phyloP scores from a whole-genome alignment of 2,797 vertebrate genomes.

The Diplodus sargus region DNA sequence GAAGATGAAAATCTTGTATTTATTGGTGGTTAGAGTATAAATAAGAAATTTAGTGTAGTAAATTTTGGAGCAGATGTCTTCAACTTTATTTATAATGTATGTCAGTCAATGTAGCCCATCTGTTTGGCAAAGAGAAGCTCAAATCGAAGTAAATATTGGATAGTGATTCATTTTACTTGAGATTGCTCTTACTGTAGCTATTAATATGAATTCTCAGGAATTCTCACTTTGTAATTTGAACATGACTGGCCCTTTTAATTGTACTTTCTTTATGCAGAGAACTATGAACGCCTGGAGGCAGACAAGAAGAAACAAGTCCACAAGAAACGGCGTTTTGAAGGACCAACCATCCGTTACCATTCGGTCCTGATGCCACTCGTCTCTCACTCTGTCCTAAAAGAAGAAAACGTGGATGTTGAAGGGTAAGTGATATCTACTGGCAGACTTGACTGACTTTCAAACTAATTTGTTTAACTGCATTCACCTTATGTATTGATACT shows the following conservation, averaged over 20 bases:
- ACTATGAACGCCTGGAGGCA: constrained; percentile 95
- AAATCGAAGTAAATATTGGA: background rate
- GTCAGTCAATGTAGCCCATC: background rate
- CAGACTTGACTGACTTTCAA: background rate
- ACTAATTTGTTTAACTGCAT: background rate
- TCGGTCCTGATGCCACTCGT: constrained; percentile 93
- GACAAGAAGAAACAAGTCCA: constrained; percentile 98
- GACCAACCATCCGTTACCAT: constrained; percentile 93
- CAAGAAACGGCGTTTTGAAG: constrained; percentile 92
- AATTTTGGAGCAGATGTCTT: constrained; percentile 1
- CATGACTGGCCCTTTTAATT: background rate
- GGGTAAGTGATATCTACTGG: constrained; percentile 81
- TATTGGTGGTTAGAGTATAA: background rate
- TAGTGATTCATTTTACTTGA: background rate
- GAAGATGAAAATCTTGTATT: background rate
- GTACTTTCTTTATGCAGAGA: constrained; percentile 82
- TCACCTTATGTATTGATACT: constrained; percentile 15
- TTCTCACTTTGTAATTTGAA: background rate
- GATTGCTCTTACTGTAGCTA: background rate
- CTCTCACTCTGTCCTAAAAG: constrained; percentile 87
- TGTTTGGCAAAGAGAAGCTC: constrained; percentile 1
- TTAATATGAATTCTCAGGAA: background rate
- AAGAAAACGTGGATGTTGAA: constrained; percentile 96
- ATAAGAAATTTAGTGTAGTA: background rate
- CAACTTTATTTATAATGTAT: constrained; percentile 1